Conservation (phyloP, 2,888 invertebrate species). For the Tinea semifulvella region DNA sequence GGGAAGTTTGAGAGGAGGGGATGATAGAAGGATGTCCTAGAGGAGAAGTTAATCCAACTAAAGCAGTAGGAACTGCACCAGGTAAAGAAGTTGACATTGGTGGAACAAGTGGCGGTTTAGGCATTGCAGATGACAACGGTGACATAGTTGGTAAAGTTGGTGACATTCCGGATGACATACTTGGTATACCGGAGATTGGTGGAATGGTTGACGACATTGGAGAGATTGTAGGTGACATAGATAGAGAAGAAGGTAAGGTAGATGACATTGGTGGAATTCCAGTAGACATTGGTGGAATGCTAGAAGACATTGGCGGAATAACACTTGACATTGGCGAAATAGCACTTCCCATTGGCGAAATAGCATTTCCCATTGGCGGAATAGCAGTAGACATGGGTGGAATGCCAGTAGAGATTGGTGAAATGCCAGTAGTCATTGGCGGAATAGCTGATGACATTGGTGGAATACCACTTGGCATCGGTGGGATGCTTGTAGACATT, state of each 20-base stretch:
- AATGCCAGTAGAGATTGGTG: neutral
- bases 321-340: neutral
- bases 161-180: constrained; percentile 13
- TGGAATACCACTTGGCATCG: neutral
- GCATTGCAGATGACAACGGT: neutral
- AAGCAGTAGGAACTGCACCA: neutral
- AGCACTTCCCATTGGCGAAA: neutral
- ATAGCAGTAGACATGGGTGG: neutral
- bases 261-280: neutral
- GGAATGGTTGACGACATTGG: constrained; percentile 6
- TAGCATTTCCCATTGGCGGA: neutral
- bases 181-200: constrained; percentile 9
- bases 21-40: constrained; percentile 18
- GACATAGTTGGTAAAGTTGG: constrained; percentile 1
- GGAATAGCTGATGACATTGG: neutral
- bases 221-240: neutral
- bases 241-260: neutral
- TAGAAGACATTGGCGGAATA: neutral
- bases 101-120: constrained; percentile 22
- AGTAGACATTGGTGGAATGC: neutral
- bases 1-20: neutral
- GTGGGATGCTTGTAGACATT: neutral
- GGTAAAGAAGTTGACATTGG: constrained; percentile 26
- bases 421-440: neutral
- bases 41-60: neutral